phyloP scores from a whole-genome alignment of 2,888 invertebrate species.

The Diplolepis rosae region DNA sequence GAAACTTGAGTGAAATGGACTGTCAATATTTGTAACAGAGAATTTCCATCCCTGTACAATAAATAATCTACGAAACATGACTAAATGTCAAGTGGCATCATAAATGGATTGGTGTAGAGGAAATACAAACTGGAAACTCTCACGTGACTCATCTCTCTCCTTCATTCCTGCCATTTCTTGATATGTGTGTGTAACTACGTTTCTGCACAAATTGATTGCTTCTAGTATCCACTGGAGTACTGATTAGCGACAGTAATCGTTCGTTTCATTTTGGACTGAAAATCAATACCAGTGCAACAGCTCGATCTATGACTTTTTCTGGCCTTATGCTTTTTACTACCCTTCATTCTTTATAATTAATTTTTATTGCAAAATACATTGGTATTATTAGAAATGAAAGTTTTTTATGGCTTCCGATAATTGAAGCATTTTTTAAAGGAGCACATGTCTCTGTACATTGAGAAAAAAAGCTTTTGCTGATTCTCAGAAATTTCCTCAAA shows the following conservation, averaged over 20 bases:
- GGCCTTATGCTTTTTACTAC: background rate
- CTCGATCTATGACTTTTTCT: background rate
- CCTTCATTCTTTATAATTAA: background rate
- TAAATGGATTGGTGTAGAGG: constrained; percentile 7
- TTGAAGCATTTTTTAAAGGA: background rate
- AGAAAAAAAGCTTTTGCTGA: too few relatives aligned
- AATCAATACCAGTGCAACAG: background rate
- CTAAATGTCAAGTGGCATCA: constrained; percentile 11
- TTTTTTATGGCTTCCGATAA: background rate
- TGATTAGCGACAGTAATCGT: constrained; percentile 28
- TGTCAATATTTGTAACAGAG: background rate
- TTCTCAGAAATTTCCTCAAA: too few relatives aligned
- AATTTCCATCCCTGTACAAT: background rate
- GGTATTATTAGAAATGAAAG: background rate
- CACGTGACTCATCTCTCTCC: background rate
- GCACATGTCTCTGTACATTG: too few relatives aligned
- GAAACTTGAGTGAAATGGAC: background rate
- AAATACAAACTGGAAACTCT: constrained; percentile 8
- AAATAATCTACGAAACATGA: background rate
- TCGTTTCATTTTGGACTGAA: background rate
- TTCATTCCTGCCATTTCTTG: background rate
- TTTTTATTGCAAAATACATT: background rate
- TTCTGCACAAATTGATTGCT: constrained; percentile 34
- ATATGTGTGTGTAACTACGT: constrained; percentile 20
- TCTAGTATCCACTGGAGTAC: constrained; percentile 23